Percentiles rank a stretch among this genome's conserved stretches.
Conservation (phyloP, 1,140 invertebrate genomes). For the Drosophila pallidifrons region DNA sequence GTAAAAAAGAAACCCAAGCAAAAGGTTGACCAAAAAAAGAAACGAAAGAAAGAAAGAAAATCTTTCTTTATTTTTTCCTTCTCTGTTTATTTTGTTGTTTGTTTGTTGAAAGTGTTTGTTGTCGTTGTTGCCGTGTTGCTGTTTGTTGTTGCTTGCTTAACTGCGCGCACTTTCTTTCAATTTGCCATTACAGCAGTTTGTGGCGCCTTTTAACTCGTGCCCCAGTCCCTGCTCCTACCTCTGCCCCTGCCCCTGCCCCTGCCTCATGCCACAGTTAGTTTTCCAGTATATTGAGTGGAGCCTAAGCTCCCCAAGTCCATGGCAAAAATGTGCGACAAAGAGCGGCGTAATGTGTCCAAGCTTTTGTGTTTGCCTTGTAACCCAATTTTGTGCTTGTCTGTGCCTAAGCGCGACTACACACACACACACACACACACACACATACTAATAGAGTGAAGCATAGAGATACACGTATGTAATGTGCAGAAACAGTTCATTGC, state of each 20-base stretch:
- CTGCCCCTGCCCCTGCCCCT: too few species aligned
- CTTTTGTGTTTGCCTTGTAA: conserved; percentile 74
- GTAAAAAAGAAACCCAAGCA: conserved; percentile 58
- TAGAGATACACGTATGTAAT: conserved; percentile 11
- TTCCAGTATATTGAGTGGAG: conserved; percentile 32
- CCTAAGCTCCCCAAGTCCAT: conserved; percentile 7
- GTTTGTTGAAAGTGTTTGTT: conserved; percentile 32
- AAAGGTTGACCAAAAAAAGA: conserved; percentile 54
- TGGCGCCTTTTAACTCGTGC: conserved; percentile 46
- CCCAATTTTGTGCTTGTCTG: conserved; percentile 63
- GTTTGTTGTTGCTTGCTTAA: conserved; percentile 44
- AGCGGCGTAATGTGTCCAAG: conserved; percentile 14
- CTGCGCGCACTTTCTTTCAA: conserved; percentile 41
- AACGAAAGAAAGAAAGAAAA: conserved; percentile 20
- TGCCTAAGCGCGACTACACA: conserved; percentile 28
- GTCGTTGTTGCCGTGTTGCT: conserved; percentile 25
- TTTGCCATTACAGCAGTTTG: conserved; percentile 49
- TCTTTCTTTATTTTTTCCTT: conserved; percentile 9
- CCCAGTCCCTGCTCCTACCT: not conserved
- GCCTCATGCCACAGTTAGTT: conserved; percentile 4
- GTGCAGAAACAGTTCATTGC: conserved; percentile 41
- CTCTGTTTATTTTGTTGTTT: conserved; percentile 15
- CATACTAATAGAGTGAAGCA: not conserved
- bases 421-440: conserved; percentile 12
- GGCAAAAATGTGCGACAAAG: too few species aligned